Percentiles rank a stretch among this genome's conserved stretches.
Conservation (phyloP, 2,113 vertebrate genomes). For the Gracilinanus agilis region DNA sequence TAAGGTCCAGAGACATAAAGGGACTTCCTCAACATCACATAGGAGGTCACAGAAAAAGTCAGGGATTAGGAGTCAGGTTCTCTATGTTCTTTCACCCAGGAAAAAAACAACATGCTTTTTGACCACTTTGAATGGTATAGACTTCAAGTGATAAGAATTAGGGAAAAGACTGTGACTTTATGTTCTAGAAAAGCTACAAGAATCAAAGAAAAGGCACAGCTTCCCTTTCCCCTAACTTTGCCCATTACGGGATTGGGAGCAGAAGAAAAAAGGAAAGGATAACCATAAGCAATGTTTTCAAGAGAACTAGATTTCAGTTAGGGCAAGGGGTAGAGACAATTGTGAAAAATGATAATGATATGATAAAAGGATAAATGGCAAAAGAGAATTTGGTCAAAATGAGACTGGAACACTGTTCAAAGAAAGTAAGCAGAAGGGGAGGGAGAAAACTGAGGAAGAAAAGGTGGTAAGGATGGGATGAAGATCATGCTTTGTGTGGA, state of each 20-base stretch:
- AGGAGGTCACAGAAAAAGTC: not conserved
- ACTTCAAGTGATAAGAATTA: slow-evolving; percentile 38
- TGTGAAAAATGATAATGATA: not conserved
- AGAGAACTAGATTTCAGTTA: not conserved
- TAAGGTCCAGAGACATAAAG: not conserved
- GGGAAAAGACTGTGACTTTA: not conserved
- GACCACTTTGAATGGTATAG: not conserved
- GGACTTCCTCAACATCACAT: not conserved
- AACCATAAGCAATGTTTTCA: not conserved
- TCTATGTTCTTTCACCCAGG: not conserved
- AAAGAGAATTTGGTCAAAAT: not conserved
- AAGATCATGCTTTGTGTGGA: not conserved
- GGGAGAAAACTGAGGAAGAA: not conserved
- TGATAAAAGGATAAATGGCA: too few relatives aligned
- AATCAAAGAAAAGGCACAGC: not conserved
- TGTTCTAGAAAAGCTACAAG: not conserved
- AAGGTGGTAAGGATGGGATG: not conserved
- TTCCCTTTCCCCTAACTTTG: not conserved
- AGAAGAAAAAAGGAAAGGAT: not conserved
- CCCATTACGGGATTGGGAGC: not conserved
- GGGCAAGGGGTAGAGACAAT: not conserved
- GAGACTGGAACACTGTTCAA: not conserved
- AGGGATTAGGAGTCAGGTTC: not conserved
- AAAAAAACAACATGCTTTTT: not conserved
- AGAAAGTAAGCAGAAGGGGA: not conserved